These are phyloP conservation scores for Hippoglossus stenolepis DNA, from an alignment of 2,113 vertebrate species.

Conservation along the genomic window DNA sequence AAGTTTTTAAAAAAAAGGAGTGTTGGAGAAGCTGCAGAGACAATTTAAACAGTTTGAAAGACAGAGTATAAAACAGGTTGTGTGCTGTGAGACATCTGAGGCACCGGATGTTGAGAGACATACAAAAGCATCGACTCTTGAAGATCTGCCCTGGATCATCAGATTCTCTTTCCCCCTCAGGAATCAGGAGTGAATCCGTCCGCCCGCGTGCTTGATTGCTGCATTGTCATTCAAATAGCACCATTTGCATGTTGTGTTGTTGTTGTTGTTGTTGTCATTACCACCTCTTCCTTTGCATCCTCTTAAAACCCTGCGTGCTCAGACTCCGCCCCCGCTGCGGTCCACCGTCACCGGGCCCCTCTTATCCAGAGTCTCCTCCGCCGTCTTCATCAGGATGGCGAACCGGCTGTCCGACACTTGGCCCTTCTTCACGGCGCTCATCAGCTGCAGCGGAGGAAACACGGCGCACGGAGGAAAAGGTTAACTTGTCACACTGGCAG, in stretches of 20 bases:
- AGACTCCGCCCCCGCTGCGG: constrained; percentile 94
- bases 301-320: constrained; percentile 46
- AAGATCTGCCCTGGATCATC: constrained; percentile 22
- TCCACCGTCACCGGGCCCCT: constrained; percentile 90
- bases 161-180: constrained; percentile 15
- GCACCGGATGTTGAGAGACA: constrained; percentile 24
- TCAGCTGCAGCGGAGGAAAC: constrained; percentile 83
- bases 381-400: constrained; percentile 94
- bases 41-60: constrained; percentile 7
- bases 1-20: constrained; percentile 13
- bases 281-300: neutral
- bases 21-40: neutral
- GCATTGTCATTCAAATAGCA: constrained; percentile 65
- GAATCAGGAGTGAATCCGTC: neutral
- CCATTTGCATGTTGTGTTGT: constrained; percentile 41
- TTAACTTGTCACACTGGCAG: constrained; percentile 34
- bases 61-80: constrained; percentile 41
- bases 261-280: neutral
- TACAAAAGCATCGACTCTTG: neutral
- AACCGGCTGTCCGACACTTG: constrained; percentile 93
- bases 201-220: constrained; percentile 55
- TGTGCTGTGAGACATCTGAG: constrained; percentile 37
- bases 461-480: constrained; percentile 18
- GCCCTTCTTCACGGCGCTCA: constrained; percentile 96
- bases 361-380: constrained; percentile 89